Base-by-base conservation (phyloP, 2,888 invertebrate species). In the Apeira syringaria region DNA sequence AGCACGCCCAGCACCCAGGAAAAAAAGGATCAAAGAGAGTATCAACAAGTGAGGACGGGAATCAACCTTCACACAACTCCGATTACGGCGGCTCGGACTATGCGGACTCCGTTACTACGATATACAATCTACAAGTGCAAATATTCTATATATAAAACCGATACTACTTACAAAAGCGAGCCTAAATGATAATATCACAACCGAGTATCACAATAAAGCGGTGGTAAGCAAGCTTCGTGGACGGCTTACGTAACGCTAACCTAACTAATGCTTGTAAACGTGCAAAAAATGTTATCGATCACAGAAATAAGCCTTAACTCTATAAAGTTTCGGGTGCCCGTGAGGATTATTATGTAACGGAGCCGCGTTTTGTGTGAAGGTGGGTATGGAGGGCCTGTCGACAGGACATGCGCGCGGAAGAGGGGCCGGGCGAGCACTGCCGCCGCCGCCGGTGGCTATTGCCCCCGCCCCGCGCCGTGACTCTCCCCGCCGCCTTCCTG, bases 141-240 rank as follows among this genome's bases (percentile, higher is more conserved):
- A 9, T 24, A 24, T 9, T 43, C 42, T 56, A n/a, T n/a, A n/a
- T 55, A 39, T 37, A 44, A 53, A 40, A 52, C 22, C 32, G 32
- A 72, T 46, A 72, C 80, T 84, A 87, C 65, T 69, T 78, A 84
- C 88, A 78, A 83, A 86, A 83, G 87, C 88, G 70, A 68, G 86
- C 84, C 82, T 88, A 85, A 64, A 80, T 57, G 64, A 73, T 72
- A 63, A 47, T 78, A 88, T 89, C 89, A 89, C 89, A 89, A 89
- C 89, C 89, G 78, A 81, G 78, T 88, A 88, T 88, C 89, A 88
- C 88, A 88, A 79, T 68, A 81, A 64, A 84, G 87, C 85, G 64
- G 79, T 82, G 80, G 84, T 85, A 84, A 87, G 88, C 89, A 74
- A 87, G 87, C 86, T 87, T 88, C 89, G 88, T 87, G 82, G 83